Base-by-base conservation (phyloP, 1,140 invertebrate genomes). In the Halesus radiatus region DNA sequence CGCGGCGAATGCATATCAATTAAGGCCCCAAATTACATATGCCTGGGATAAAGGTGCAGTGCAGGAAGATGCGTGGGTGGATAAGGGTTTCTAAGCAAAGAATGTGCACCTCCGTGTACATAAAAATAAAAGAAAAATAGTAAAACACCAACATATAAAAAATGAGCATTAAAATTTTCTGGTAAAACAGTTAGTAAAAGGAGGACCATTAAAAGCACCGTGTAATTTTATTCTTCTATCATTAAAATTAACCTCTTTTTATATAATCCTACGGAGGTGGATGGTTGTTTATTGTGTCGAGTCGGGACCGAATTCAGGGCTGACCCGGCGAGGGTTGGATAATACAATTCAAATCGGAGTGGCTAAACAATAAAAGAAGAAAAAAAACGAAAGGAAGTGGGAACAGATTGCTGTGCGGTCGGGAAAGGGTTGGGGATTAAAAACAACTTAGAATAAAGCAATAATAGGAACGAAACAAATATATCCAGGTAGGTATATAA, bases 321-420 rank as follows among this genome's bases (percentile, higher is more conserved):
- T 72, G 45, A 53, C 68, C 22, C 45, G 68, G 50, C 16, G 26
- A 53, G 68, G 68, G 68, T 72, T 72, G 50, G 68, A 50, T 52
- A 26, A 72, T 50, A 50, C 50, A 50, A 72, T 72, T 72, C 45
- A 72, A 72, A 53, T 29, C 45, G 22, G 7, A 72, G 68, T 72
- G 68, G 68, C 68, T 50, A 26, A 53, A 72, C 68, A 72, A 72
- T 72, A 72, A 72, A 20, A 72, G 53, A 72, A 72, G 50, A 72
- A 45, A 26, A 72, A 68, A 72, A 22, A 72, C 23, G 45, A 72
- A 72, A 53, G 50, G 50, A 72, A 72, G 16, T 53, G 68, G 68
- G 3, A 45, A 45, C 18, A 72, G 45, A 72, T 72, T 72, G 68
- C 50, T 20, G 22, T 29, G 68, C 22, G 68, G 68, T 72, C 18